phyloP scores from a whole-genome alignment of 2,888 invertebrate species.

The Gonocerus acuteangulatus region DNA sequence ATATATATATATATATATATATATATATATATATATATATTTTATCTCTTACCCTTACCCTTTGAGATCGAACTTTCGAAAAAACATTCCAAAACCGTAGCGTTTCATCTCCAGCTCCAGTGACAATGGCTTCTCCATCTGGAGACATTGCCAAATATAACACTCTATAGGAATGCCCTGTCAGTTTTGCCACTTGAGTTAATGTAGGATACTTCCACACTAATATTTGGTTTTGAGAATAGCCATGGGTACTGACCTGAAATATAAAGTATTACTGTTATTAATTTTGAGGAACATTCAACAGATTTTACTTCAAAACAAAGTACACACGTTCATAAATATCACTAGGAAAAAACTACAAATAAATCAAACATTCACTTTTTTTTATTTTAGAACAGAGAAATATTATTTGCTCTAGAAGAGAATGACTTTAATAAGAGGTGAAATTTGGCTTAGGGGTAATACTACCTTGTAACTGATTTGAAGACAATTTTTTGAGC shows the following conservation, averaged over 20 bases:
- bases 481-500: no score
- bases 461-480: no score
- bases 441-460: no score
- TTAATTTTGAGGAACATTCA: neutral
- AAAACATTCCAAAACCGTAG: constrained; percentile 98
- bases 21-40: no score
- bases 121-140: constrained; percentile 96
- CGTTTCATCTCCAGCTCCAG: constrained; percentile 97
- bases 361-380: no score
- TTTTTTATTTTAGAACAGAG: no score
- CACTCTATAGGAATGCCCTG: constrained; percentile 92
- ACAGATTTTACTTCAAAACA: neutral
- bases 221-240: constrained; percentile 95
- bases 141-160: constrained; percentile 93
- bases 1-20: no score
- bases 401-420: no score
- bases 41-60: constrained; percentile 46
- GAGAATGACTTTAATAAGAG: no score
- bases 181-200: constrained; percentile 83
- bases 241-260: constrained; percentile 84
- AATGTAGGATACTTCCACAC: constrained; percentile 98
- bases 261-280: constrained; percentile 30
- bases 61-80: constrained; percentile 90
- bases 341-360: neutral
- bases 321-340: neutral